Evolutionary conservation across 2,888 invertebrate species (phyloP).

Genomic region (Ochropleura leucogaster): DNA sequence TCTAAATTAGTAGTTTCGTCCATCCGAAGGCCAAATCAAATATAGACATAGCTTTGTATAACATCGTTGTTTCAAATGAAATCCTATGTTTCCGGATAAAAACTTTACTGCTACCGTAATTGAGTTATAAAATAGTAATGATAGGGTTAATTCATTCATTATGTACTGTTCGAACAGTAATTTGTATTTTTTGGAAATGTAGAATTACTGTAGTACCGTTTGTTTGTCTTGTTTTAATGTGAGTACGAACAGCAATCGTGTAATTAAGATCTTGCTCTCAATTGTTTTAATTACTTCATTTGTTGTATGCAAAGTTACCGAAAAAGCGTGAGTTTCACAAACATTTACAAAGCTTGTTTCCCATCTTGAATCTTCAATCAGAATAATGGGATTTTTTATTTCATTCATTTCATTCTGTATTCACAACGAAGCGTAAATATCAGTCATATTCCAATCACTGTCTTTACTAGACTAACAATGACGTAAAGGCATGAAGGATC

Average conservation of each 20-base stretch:
- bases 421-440: background rate
- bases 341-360: constrained; percentile 18
- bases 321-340: constrained; percentile 33
- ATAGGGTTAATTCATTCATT: constrained; percentile 63
- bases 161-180: constrained; percentile 51
- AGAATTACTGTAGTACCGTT: constrained; percentile 45
- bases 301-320: constrained; percentile 25
- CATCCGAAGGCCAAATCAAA: constrained; percentile 59
- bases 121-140: constrained; percentile 61
- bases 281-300: constrained; percentile 48
- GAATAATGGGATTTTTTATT: constrained; percentile 20
- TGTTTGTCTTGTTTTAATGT: constrained; percentile 40
- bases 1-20: constrained; percentile 62
- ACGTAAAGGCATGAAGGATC: constrained; percentile 18
- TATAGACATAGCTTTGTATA: constrained; percentile 51
- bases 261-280: constrained; percentile 47
- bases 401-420: background rate
- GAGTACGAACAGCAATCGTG: constrained; percentile 32
- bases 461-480: constrained; percentile 18
- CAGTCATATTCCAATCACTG: background rate
- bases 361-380: constrained; percentile 7
- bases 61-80: constrained; percentile 48
- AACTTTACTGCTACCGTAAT: constrained; percentile 51
- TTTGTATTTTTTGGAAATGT: constrained; percentile 53
- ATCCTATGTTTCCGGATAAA: constrained; percentile 58